Evolutionary conservation across 2,888 invertebrate genomes (phyloP).

Genomic region (Petrolisthes cinctipes): DNA sequence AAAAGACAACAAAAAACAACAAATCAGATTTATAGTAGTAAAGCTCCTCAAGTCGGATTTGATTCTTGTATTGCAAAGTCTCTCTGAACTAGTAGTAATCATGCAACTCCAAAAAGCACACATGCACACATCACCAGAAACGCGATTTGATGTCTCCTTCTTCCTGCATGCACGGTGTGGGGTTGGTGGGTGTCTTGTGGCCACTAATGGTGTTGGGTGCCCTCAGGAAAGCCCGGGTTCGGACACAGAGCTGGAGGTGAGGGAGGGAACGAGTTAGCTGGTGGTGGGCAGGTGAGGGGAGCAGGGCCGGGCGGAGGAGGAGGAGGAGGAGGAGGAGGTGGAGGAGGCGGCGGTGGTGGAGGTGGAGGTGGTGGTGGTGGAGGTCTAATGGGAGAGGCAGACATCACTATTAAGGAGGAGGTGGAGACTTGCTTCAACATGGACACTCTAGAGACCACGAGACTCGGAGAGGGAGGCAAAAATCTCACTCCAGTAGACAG

Average conservation of each 20-base stretch:
- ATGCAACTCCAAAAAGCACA: neutral
- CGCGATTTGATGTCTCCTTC: constrained; percentile 24
- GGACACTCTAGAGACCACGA: constrained; percentile 57
- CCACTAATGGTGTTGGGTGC: constrained; percentile 57
- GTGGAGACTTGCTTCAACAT: constrained; percentile 57
- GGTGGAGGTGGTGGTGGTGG: constrained; percentile 48
- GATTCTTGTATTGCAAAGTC: too few relatives aligned
- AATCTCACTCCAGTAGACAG: constrained; percentile 55
- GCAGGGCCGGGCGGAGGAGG: constrained; percentile 57
- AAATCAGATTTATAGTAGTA: too few relatives aligned
- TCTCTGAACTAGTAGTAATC: neutral
- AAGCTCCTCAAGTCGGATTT: too few relatives aligned
- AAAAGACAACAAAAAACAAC: too few relatives aligned
- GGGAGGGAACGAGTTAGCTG: constrained; percentile 52
- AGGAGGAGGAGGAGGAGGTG: constrained; percentile 54
- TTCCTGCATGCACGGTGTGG: constrained; percentile 59
- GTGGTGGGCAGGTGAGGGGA: constrained; percentile 58
- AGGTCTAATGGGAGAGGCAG: constrained; percentile 25
- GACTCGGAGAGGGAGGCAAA: constrained; percentile 35
- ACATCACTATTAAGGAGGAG: constrained; percentile 48
- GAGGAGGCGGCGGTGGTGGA: constrained; percentile 34
- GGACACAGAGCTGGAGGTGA: constrained; percentile 56
- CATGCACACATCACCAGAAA: neutral
- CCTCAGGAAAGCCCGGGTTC: constrained; percentile 58
- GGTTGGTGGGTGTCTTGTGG: constrained; percentile 47